phyloP scores from a whole-genome alignment of 1,140 invertebrate species.

The Hormaphis cornu region DNA sequence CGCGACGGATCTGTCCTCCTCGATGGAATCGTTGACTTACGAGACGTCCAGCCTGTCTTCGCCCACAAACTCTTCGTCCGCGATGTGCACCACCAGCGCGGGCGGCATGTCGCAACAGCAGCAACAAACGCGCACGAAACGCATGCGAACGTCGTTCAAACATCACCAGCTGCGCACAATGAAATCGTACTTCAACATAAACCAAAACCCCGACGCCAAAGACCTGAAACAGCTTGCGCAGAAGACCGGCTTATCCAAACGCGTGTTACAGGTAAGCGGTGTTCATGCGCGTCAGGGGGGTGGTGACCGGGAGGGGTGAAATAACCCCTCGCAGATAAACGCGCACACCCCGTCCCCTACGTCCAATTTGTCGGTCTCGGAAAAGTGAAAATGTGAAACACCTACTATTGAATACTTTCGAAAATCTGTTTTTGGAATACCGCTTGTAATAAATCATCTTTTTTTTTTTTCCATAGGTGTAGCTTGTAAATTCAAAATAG shows the following conservation, averaged over 20 bases:
- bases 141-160: conserved; percentile 93
- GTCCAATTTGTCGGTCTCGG: no score
- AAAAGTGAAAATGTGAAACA: no score
- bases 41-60: conserved; percentile 65
- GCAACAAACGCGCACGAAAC: conserved; percentile 62
- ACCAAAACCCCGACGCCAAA: conserved; percentile 95
- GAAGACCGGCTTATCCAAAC: conserved; percentile 92
- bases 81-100: background rate
- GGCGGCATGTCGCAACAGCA: conserved; percentile 43
- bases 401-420: no score
- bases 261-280: conserved; percentile 77
- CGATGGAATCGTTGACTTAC: conserved; percentile 61
- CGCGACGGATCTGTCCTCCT: conserved; percentile 60
- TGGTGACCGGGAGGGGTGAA: background rate
- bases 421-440: no score
- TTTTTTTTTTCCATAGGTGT: no score
- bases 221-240: conserved; percentile 89
- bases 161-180: conserved; percentile 94
- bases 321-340: background rate
- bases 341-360: no score
- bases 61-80: conserved; percentile 44
- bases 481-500: no score
- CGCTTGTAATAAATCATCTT: no score
- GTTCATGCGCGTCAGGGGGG: no score
- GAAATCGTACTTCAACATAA: conserved; percentile 94